These are phyloP conservation scores for Acleris laterana DNA, from an alignment of 2,888 invertebrate species.

Conservation along the genomic window DNA sequence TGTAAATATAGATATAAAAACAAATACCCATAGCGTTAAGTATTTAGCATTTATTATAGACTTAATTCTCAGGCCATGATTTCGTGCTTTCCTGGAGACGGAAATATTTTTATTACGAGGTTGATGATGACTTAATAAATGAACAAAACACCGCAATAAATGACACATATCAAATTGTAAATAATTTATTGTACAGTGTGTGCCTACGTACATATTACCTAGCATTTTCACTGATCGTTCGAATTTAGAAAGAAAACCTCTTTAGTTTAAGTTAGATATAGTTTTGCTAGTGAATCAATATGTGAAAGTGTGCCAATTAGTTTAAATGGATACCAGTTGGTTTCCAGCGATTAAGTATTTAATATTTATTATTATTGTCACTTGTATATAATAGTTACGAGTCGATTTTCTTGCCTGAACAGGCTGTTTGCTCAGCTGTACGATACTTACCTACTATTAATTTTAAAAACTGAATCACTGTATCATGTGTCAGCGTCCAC, in stretches of 20 bases:
- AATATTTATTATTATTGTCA: conserved; percentile 68
- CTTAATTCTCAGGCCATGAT: conserved; percentile 43
- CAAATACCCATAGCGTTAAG: conserved; percentile 63
- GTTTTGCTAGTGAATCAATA: conserved; percentile 80
- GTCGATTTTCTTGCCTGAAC: conserved; percentile 47
- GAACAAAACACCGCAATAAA: conserved; percentile 65
- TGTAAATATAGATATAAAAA: conserved; percentile 72
- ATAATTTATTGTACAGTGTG: conserved; percentile 43
- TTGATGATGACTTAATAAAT: conserved; percentile 18
- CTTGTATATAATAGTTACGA: conserved; percentile 61
- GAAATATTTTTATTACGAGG: conserved; percentile 41
- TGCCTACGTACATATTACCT: conserved; percentile 30
- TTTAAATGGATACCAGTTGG: conserved; percentile 55
- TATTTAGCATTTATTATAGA: conserved; percentile 68
- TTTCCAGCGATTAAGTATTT: conserved; percentile 66
- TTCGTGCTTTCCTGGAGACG: conserved; percentile 39
- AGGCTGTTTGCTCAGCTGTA: conserved; percentile 2
- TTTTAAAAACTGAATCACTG: conserved; percentile 10
- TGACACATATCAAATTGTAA: conserved; percentile 72
- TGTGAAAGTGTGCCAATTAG: conserved; percentile 85
- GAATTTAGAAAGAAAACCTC: conserved; percentile 58
- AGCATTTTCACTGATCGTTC: conserved; percentile 38
- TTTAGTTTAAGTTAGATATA: conserved; percentile 72
- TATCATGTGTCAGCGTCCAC: background rate
- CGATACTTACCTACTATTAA: conserved; percentile 2